Conservation (phyloP, 2,797 vertebrate species). For the Ctenosaura bakeri region DNA sequence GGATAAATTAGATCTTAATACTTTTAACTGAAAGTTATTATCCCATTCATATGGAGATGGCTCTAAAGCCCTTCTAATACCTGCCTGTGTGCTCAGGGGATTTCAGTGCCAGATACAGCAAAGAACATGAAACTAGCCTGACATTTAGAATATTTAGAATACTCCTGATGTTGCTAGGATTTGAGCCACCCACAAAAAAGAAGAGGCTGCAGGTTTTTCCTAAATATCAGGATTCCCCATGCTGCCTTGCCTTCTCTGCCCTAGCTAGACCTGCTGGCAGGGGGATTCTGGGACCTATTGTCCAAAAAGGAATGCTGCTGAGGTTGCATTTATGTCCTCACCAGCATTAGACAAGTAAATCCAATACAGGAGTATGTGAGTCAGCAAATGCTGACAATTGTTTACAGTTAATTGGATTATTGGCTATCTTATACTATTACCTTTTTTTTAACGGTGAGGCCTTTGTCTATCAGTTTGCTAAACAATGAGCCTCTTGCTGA, state of each 20-base stretch:
- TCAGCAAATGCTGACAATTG: neutral
- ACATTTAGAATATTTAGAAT: neutral
- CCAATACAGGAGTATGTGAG: neutral
- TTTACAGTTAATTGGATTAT: neutral
- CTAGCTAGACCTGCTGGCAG: neutral
- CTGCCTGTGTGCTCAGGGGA: conserved; percentile 2
- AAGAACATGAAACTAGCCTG: neutral
- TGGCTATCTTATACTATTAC: neutral
- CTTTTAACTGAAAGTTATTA: conserved; percentile 34
- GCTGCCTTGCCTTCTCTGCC: neutral
- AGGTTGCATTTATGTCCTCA: neutral
- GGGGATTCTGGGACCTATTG: neutral
- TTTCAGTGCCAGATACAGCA: conserved; percentile 16
- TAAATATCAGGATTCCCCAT: neutral
- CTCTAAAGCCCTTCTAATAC: conserved; percentile 41
- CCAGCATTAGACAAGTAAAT: neutral
- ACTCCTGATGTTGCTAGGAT: neutral
- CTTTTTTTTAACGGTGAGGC: too few relatives aligned
- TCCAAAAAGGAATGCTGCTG: neutral
- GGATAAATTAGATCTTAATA: conserved; percentile 39
- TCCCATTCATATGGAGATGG: conserved; percentile 34
- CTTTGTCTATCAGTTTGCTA: neutral
- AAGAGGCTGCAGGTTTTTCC: neutral
- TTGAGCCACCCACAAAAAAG: neutral
- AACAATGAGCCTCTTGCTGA: neutral